Conservation (phyloP, 2,113 vertebrate genomes). For the Grus americana region DNA sequence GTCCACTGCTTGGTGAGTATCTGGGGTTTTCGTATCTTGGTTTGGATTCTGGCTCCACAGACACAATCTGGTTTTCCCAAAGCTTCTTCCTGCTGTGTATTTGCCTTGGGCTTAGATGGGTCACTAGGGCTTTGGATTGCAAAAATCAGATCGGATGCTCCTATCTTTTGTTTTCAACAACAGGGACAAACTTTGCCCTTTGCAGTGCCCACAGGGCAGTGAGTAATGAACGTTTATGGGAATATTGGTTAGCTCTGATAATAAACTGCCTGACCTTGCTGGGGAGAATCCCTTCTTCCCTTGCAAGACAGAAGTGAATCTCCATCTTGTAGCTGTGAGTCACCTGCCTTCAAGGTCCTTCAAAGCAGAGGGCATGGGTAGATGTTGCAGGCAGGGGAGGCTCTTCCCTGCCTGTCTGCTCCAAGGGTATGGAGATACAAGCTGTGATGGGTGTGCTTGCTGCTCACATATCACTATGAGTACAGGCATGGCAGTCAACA, state of each 20-base stretch:
- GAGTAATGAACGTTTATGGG: constrained; percentile 25
- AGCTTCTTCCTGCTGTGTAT: constrained; percentile 20
- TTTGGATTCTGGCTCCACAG: neutral
- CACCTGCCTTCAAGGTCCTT: neutral
- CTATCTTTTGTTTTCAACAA: constrained; percentile 26
- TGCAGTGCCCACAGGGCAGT: neutral
- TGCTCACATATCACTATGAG: neutral
- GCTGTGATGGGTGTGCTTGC: neutral
- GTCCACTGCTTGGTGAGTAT: neutral
- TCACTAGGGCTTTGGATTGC: neutral
- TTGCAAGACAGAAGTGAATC: neutral
- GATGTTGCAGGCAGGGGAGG: neutral
- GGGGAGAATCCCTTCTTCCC: constrained; percentile 35
- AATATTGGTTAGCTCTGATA: neutral
- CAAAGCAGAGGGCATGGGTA: neutral
- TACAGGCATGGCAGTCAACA: neutral
- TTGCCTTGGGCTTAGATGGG: neutral
- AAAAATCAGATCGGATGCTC: constrained; percentile 6
- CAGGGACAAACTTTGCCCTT: constrained; percentile 41
- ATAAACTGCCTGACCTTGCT: constrained; percentile 37
- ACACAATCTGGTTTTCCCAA: neutral
- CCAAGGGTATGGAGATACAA: neutral
- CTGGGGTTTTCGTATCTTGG: neutral
- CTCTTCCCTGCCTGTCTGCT: neutral
- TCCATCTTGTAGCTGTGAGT: neutral